Conservation (phyloP, 2,888 invertebrate genomes). For the Heteropelma amictum region DNA sequence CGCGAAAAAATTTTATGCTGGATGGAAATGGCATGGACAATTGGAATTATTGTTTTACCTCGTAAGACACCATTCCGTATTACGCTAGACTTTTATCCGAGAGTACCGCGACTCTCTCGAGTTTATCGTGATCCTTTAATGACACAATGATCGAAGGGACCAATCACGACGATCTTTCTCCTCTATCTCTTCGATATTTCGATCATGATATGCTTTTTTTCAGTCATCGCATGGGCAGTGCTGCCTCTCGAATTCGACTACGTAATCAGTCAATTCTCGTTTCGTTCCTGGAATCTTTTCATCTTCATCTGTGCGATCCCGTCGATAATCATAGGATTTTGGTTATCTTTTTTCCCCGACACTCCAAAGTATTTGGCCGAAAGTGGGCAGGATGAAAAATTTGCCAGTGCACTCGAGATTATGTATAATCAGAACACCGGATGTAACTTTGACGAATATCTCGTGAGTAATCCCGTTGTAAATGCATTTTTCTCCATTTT, state of each 20-base stretch:
- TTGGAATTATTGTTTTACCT: constrained; percentile 86
- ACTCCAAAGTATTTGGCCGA: constrained; percentile 90
- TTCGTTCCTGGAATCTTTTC: constrained; percentile 89
- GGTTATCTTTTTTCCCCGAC: constrained; percentile 87
- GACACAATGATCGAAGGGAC: background rate
- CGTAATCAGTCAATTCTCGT: constrained; percentile 81
- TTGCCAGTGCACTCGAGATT: constrained; percentile 82
- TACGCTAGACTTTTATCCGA: background rate
- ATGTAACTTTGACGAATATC: constrained; percentile 67
- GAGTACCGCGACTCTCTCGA: no score
- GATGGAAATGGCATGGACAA: constrained; percentile 91
- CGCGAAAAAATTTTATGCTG: constrained; percentile 88
- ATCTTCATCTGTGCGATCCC: constrained; percentile 86
- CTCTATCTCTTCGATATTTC: no score
- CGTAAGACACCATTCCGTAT: constrained; percentile 77
- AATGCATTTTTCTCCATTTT: background rate
- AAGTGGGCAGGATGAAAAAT: constrained; percentile 85
- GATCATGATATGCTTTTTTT: no score
- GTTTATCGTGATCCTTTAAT: no score
- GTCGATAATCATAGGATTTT: constrained; percentile 82
- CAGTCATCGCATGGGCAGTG: constrained; percentile 87
- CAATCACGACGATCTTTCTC: background rate
- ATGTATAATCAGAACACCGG: constrained; percentile 87
- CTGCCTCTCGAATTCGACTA: constrained; percentile 84
- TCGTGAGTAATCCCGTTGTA: constrained; percentile 77